Evolutionary conservation across 2,113 vertebrate species (phyloP), one percentile per base, ranked within the genome.

Genomic region (Tachycineta bicolor): DNA sequence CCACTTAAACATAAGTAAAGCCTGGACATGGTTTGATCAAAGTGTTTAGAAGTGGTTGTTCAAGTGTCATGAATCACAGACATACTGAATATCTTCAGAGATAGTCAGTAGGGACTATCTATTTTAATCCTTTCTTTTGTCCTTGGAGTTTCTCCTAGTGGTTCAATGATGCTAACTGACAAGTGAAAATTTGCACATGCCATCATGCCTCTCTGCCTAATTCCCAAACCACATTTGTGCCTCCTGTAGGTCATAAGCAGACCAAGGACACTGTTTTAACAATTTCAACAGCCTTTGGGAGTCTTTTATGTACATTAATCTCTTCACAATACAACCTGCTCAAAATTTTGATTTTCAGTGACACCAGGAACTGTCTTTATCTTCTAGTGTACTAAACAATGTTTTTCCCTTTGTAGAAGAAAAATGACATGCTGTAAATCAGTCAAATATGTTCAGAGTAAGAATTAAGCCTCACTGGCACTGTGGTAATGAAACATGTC

Each of bases 81-180:
- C 92, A 91, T 43, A 34, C 18, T 25, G n/a, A 56, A 34, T 94
- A 82, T 96, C 78, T 94, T 91, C 93, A 46, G 3, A 44, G 10
- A 93, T 15, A 59, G 44, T 95, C 92, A 91, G 1, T n/a, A 44
- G 73, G 64, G 75, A 92, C 55, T 83, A 78, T 74, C 49, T 96
- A 39, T 82, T 91, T 91, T 97, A 97, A 97, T 97, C 60, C 74
- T 94, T 92, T 77, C 55, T 88, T 97, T 95, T 97, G 34, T 39
- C 94, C 90, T 97, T 97, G 88, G 81, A 96, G 53, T 90, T 94
- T 96, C 87, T 94, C 78, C 37, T 96, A 47, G 78, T 70, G 67
- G 97, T 96, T 97, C 93, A 95, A 5, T 94, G 85, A 93, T 89
- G 70, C 37, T 97, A 97, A 98, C 95, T 96, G 94, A 96, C 93